Evolutionary conservation across 1,140 invertebrate species (phyloP).

Genomic region (Bradynema listronoti): DNA sequence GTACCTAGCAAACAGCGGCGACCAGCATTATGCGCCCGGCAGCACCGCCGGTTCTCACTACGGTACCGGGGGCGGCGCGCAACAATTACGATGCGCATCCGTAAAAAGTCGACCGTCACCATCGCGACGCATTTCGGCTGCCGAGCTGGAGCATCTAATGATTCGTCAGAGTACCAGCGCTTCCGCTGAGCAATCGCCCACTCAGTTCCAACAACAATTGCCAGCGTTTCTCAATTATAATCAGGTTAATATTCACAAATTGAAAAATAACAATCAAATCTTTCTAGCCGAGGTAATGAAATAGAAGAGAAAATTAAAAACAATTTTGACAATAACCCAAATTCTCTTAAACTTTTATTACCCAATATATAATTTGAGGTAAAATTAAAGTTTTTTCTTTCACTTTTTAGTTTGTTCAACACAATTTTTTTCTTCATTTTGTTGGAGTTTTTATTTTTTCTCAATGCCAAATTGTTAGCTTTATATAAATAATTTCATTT

Average conservation of each 20-base stretch:
- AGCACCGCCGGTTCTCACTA: slow-evolving; percentile 1
- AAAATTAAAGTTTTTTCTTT: too few relatives aligned
- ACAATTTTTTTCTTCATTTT: too few relatives aligned
- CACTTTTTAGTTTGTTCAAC: too few relatives aligned
- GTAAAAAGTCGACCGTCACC: slow-evolving; percentile 73
- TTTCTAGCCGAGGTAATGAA: slow-evolving; percentile 3
- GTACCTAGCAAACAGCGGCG: too few relatives aligned
- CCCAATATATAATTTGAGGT: too few relatives aligned
- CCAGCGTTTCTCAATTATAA: slow-evolving; percentile 41
- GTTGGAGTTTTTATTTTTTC: too few relatives aligned
- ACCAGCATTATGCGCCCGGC: too few relatives aligned
- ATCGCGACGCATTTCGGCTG: slow-evolving; percentile 76
- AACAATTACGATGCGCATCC: slow-evolving; percentile 64
- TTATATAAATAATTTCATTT: too few relatives aligned
- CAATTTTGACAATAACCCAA: slow-evolving; percentile 9
- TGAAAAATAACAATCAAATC: not conserved
- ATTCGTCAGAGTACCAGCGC: slow-evolving; percentile 66
- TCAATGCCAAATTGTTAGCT: too few relatives aligned
- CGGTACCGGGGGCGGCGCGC: slow-evolving; percentile 3
- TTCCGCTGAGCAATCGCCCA: slow-evolving; percentile 9
- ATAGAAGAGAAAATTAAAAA: not conserved
- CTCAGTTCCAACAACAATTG: slow-evolving; percentile 55
- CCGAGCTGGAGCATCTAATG: slow-evolving; percentile 81
- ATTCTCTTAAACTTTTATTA: too few relatives aligned
- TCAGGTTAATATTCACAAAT: slow-evolving; percentile 23